A percentile compares a stretch with the other conserved stretches of the same genome.
phyloP scores from a whole-genome alignment of 2,888 invertebrate species.

The Drepana falcataria region DNA sequence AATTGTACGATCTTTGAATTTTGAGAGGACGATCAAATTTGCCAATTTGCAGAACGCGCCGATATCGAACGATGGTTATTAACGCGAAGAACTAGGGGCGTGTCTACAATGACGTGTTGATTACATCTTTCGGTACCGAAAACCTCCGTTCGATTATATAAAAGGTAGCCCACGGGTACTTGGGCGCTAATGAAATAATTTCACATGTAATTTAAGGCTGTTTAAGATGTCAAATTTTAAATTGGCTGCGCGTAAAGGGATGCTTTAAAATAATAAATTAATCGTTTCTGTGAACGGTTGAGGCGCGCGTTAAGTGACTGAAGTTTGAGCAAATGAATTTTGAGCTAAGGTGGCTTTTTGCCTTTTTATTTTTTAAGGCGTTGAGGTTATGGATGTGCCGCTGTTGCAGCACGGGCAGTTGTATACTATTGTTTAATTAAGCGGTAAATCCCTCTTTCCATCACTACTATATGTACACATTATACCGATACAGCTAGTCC shows the following conservation, averaged over 20 bases:
- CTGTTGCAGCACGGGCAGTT: background rate
- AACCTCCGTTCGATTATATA: conserved; percentile 48
- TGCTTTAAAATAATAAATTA: conserved; percentile 71
- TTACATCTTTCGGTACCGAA: conserved; percentile 66
- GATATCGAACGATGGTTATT: conserved; percentile 67
- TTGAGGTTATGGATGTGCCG: conserved; percentile 18
- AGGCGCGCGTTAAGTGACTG: conserved; percentile 33
- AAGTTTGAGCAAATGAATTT: conserved; percentile 54
- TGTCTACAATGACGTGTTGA: conserved; percentile 65
- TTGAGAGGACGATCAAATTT: conserved; percentile 16
- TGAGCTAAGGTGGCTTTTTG: conserved; percentile 28
- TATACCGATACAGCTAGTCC: too few relatives aligned
- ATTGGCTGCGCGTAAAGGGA: conserved; percentile 75
- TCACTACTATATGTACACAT: background rate
- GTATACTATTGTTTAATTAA: background rate
- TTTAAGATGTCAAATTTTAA: conserved; percentile 79
- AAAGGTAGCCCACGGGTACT: conserved; percentile 42
- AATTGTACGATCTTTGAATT: background rate
- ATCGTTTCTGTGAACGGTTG: conserved; percentile 66
- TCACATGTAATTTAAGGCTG: conserved; percentile 74
- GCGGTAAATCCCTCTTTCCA: background rate
- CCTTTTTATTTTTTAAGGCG: conserved; percentile 12
- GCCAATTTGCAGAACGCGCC: conserved; percentile 50
- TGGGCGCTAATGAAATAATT: conserved; percentile 74
- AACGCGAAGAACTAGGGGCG: conserved; percentile 65